Evolutionary conservation across 2,113 vertebrate genomes (phyloP).

Genomic region (Orientallactaga bullata): DNA sequence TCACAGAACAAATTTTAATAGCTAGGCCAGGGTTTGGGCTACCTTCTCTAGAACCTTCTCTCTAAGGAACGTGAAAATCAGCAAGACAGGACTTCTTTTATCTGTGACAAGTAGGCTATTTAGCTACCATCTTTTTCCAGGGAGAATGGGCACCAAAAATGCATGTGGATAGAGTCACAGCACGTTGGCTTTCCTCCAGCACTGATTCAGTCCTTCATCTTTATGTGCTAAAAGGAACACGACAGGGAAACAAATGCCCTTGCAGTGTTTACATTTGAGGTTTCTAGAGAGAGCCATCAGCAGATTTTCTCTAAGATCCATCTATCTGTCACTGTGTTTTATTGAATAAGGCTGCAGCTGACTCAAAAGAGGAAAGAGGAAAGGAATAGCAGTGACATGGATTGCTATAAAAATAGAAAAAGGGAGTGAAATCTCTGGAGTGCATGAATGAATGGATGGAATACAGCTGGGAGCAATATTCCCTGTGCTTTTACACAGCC

Average conservation of each 20-base stretch:
- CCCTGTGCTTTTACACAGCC: slow-evolving; percentile 60
- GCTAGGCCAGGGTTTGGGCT: not conserved
- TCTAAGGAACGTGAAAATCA: slow-evolving; percentile 18
- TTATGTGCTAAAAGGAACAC: slow-evolving; percentile 69
- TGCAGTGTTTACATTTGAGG: slow-evolving; percentile 85
- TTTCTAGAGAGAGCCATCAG: slow-evolving; percentile 77
- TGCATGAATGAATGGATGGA: not conserved
- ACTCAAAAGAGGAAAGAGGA: slow-evolving; percentile 54
- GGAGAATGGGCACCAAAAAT: slow-evolving; percentile 5
- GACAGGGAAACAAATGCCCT: slow-evolving; percentile 81
- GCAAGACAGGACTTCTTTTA: not conserved
- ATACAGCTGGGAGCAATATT: slow-evolving; percentile 73
- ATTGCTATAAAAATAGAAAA: slow-evolving; percentile 76
- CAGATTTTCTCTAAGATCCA: slow-evolving; percentile 83
- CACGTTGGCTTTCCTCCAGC: slow-evolving; percentile 50
- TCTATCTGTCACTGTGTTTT: slow-evolving; percentile 83
- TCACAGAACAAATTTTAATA: not conserved
- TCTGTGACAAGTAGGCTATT: not conserved
- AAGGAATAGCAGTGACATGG: slow-evolving; percentile 69
- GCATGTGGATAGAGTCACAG: not conserved
- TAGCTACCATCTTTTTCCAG: not conserved
- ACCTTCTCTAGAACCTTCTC: not conserved
- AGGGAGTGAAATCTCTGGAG: slow-evolving; percentile 59
- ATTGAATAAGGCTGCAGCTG: slow-evolving; percentile 69
- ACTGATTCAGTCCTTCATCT: slow-evolving; percentile 74